phyloP scores from a whole-genome alignment of 2,888 invertebrate genomes.

The Aleiodes alternator region DNA sequence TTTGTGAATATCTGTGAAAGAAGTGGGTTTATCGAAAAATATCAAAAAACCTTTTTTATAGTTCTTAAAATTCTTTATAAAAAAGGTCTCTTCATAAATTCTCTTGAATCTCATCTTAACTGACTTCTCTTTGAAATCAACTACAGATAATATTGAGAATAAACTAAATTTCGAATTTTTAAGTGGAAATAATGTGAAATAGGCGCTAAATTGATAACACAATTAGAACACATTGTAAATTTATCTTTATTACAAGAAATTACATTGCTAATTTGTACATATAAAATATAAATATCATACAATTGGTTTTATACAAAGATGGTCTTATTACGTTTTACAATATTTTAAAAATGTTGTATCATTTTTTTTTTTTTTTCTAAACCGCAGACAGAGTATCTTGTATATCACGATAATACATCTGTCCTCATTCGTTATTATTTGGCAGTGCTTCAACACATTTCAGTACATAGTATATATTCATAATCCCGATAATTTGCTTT shows the following conservation, averaged over 20 bases:
- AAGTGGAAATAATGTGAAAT: too few relatives aligned
- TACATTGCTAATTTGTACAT: conserved; percentile 75
- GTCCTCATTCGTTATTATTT: conserved; percentile 34
- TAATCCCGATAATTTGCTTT: conserved; percentile 21
- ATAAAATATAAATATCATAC: conserved; percentile 75
- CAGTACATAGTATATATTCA: conserved; percentile 21
- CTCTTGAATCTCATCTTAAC: too few relatives aligned
- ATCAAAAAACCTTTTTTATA: too few relatives aligned
- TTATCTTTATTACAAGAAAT: conserved; percentile 74
- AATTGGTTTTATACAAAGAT: conserved; percentile 73
- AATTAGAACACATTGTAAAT: conserved; percentile 22
- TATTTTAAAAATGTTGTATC: conserved; percentile 58
- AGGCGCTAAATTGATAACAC: too few relatives aligned
- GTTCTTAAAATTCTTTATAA: too few relatives aligned
- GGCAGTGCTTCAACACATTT: conserved; percentile 39
- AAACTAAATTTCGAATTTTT: too few relatives aligned
- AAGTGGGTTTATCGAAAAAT: too few relatives aligned
- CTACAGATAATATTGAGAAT: too few relatives aligned
- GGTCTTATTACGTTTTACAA: conserved; percentile 58
- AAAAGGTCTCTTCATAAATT: too few relatives aligned
- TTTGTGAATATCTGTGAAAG: too few relatives aligned
- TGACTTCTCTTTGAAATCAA: too few relatives aligned
- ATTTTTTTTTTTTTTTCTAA: conserved; percentile 15
- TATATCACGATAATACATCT: conserved; percentile 46
- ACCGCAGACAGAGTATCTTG: conserved; percentile 51